A percentile compares a stretch with the other conserved stretches of the same genome.
phyloP scores from a whole-genome alignment of 1,140 invertebrate species.

The Tribolium castaneum region DNA sequence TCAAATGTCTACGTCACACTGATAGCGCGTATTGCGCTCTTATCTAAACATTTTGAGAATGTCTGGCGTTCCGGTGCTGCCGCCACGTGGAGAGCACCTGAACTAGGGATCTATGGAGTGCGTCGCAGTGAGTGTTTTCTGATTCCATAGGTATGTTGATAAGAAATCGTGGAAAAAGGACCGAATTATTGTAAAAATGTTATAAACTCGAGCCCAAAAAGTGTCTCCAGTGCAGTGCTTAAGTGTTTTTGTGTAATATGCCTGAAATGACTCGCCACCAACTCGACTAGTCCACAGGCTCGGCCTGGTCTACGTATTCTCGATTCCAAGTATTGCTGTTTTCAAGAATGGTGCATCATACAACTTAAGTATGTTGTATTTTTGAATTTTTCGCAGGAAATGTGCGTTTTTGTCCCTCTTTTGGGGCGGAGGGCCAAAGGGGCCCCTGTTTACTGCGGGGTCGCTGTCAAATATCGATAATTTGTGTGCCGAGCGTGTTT shows the following conservation, averaged over 20 bases:
- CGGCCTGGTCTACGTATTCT: slow-evolving; percentile 50
- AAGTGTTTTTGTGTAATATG: not conserved
- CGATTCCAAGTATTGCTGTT: slow-evolving; percentile 54
- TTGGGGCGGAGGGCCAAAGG: not conserved
- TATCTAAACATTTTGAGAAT: not conserved
- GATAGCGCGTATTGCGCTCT: too few relatives aligned
- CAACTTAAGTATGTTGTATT: slow-evolving; percentile 49
- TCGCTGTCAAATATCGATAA: slow-evolving; percentile 2
- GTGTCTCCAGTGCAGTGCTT: not conserved
- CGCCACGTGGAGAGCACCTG: not conserved
- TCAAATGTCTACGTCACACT: too few relatives aligned
- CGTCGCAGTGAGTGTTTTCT: not conserved
- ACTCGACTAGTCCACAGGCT: slow-evolving; percentile 10
- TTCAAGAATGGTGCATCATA: slow-evolving; percentile 55
- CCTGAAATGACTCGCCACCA: not conserved
- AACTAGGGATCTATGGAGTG: not conserved
- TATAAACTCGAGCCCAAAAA: not conserved
- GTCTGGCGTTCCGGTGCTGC: not conserved
- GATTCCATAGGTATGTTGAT: slow-evolving; percentile 8
- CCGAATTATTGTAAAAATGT: not conserved
- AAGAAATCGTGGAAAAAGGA: not conserved
- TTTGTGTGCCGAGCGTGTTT: not conserved
- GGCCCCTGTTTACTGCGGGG: not conserved
- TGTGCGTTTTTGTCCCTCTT: not conserved
- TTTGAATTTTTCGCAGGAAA: slow-evolving; percentile 34